Evolutionary conservation across 2,113 vertebrate genomes (phyloP), one percentile per base, ranked within the genome.

Genomic region (Corythaixoides concolor): DNA sequence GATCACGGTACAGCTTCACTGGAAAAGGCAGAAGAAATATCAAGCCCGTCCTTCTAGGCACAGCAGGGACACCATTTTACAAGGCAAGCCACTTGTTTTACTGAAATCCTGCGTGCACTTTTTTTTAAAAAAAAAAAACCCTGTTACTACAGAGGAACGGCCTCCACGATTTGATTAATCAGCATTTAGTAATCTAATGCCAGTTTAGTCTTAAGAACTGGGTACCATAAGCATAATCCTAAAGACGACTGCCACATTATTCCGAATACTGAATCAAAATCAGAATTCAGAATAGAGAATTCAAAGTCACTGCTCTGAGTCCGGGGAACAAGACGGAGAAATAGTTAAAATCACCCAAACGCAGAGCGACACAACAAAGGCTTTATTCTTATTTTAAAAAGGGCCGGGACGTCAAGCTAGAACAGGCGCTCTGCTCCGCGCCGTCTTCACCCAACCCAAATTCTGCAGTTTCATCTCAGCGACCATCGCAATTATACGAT

Each of bases 101-200:
- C 58, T 23, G 4, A 85, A 94, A 91, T 64, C 49, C 59, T 4
- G 0, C 0, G 0, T 0, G 15, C 3, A 0, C 5, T 20, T 69
- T 50, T 73, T 78, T 67, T 64, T 30, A 1, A 4, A 83, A 52
- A n/a, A n/a, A n/a, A n/a, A n/a, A n/a, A n/a, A n/a, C n/a, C n/a
- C 19, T 30, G 49, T 58, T 33, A 3, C 3, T 5, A 62, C 56
- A 66, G 68, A 82, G 37, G 5, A 90, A 59, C 74, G 22, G 28
- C 73, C 68, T 59, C 79, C 16, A 3, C 7, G 2, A 55, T 78
- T n/a, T 27, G 62, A 74, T 88, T 18, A 10, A 79, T 69, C 69
- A 85, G 85, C n/a, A 35, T 23, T 79, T 28, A 47, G 45, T 23
- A 68, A 85, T 7, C 58, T 24, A 60, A 53, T 3, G 7, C 14